These are phyloP conservation scores for Archaeoteleia sp. DNA, from an alignment of 2,888 invertebrate species.

Conservation along the genomic window DNA sequence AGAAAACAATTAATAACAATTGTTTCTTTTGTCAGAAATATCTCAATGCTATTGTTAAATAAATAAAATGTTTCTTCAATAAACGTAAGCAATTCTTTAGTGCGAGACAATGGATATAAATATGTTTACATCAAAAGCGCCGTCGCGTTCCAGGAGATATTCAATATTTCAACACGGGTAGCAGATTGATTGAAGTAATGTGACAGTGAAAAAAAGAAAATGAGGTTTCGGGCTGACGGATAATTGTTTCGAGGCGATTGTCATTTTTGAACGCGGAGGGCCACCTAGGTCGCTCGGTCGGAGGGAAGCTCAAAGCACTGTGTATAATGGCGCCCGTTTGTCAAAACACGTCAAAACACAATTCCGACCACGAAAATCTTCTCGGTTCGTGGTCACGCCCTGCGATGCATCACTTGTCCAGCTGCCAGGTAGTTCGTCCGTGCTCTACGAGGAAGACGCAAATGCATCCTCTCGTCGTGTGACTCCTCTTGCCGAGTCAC, in stretches of 20 bases:
- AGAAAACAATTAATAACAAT: no score
- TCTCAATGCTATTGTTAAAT: no score
- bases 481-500: conserved; percentile 53
- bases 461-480: conserved; percentile 36
- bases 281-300: conserved; percentile 70
- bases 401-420: conserved; percentile 67
- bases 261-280: conserved; percentile 50
- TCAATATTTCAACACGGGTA: conserved; percentile 30
- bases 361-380: conserved; percentile 67
- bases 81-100: no score
- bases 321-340: conserved; percentile 73
- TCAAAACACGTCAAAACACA: conserved; percentile 75
- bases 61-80: no score
- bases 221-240: conserved; percentile 31
- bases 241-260: conserved; percentile 62
- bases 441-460: conserved; percentile 9
- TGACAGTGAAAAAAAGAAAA: conserved; percentile 39
- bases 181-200: conserved; percentile 47
- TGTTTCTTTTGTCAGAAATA: no score
- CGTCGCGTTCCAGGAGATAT: conserved; percentile 8
- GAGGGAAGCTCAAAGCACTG: conserved; percentile 57
- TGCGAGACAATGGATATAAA: no score
- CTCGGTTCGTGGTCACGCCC: conserved; percentile 66
- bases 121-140: no score
- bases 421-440: conserved; percentile 32